Conservation (phyloP, 2,888 invertebrate genomes). For the Geotrupes spiniger region DNA sequence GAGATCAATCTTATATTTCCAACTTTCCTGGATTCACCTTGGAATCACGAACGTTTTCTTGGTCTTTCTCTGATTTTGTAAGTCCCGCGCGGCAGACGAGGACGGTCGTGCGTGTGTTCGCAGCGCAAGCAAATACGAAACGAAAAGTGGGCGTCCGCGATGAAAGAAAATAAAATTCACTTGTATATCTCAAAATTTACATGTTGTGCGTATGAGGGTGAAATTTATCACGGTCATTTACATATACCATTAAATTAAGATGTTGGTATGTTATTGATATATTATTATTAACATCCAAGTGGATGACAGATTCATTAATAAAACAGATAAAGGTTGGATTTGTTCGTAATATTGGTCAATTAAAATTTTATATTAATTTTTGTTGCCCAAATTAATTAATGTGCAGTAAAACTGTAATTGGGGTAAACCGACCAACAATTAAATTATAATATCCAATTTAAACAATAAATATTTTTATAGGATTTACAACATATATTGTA, state of each 20-base stretch:
- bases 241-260: constrained; percentile 28
- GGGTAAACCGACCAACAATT: too few species aligned
- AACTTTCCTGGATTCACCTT: constrained; percentile 20
- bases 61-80: constrained; percentile 3
- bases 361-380: too few species aligned
- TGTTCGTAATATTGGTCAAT: too few species aligned
- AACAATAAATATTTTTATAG: too few species aligned
- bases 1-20: constrained; percentile 39
- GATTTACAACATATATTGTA: too few species aligned
- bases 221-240: constrained; percentile 31
- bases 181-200: constrained; percentile 30
- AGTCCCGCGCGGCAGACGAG: background rate
- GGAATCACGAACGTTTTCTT: constrained; percentile 7
- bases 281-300: too few species aligned
- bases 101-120: background rate
- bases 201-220: constrained; percentile 28
- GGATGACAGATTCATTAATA: too few species aligned
- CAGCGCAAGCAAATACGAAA: constrained; percentile 2
- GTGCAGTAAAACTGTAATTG: too few species aligned
- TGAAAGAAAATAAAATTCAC: constrained; percentile 32
- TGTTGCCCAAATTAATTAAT: too few species aligned
- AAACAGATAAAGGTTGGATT: too few species aligned
- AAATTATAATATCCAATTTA: too few species aligned
- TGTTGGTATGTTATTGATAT: constrained; percentile 7
- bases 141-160: constrained; percentile 25